Base-by-base conservation (phyloP, 2,888 invertebrate species). In the Smittia aterrima region DNA sequence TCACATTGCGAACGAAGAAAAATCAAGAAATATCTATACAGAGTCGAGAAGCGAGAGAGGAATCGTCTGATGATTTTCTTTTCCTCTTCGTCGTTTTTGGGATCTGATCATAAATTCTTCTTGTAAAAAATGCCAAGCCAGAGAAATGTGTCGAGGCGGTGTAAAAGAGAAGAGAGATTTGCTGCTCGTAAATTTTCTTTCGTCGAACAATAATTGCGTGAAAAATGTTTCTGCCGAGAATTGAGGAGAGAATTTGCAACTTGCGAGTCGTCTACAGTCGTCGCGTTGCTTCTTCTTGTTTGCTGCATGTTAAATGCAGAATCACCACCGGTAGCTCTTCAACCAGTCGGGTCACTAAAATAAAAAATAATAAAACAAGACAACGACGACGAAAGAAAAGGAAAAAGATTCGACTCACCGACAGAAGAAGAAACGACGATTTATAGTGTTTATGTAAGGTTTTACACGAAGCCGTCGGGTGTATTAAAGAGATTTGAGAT, bases 381-480 rank as follows among this genome's bases (percentile, higher is more conserved):
- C 47, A 11, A 47, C 11, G 47, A 47, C n/a, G 16, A 47, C 25
- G 27, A 53, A 11, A n/a, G 20, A 66, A 38, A 38, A n/a, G 38
- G 40, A 67, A 22, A 41, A 20, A 41, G 41, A 54, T 70, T 70
- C 70, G 70, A 70, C 62, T 58, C 72, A 62, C 58, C 72, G 40
- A 72, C 58, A 72, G 18, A 40, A 13, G 64, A 16, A 24, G 27
- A 16, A 25, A 16, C 27, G 64, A 70, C 53, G 54, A 27, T 70
- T 70, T 72, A 72, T 38, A 40, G 72, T 72, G 72, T 72, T 72
- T 72, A 72, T 72, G 72, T 72, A 38, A 58, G 54, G 58, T 72
- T 70, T 71, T 40, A 72, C 62, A 62, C 62, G 18, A 38, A 54
- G 20, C 27, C n/a, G 72, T 72, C 72, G 72, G 72, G 62, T 62